Base-by-base conservation (phyloP, 2,888 invertebrate species). In the Lacanobia oleracea region DNA sequence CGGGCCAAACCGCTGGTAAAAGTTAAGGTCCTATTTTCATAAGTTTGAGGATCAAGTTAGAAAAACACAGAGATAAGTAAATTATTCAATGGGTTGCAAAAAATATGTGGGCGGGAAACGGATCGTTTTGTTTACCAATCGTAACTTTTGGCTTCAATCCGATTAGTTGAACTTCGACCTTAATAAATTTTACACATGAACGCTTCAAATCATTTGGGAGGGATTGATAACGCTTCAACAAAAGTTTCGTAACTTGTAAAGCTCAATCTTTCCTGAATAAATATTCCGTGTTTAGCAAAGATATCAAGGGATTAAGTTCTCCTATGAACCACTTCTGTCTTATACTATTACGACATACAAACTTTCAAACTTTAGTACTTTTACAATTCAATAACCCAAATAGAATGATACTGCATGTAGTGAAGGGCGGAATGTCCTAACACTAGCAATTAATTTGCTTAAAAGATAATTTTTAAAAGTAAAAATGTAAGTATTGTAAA, bases 31-130 rank as follows among this genome's bases (percentile, higher is more conserved):
- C 1, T 40, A 9, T 40, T 12, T 9, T 50, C 33, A 62, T 62
- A 45, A 51, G 45, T 76, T 70, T 27, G 1, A 60, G 45, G 45
- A 50, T 12, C 10, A 79, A 67, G 57, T 73, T n/a, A 56, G 57
- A 5, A 67, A 79, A 77, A 73, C 74, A 73, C 27, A 48, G 18
- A 33, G 45, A 73, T 63, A 74, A 63, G 48, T 77, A 45, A 66
- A 73, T 40, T 61, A 62, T 73, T 72, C 43, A 78, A 78, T 78
- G 79, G 27, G 0, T 60, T 43, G 76, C 18, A 65, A 56, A 48
- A 63, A 40, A 45, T 33, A 69, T 51, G 18, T 14, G 16, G 18
- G 8, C 27, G 16, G 27, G 18, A 67, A 67, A 76, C 14, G 9
- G 43, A 59, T 68, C 18, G 18, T n/a, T 59, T 45, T 76, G 68